Evolutionary conservation across 2,888 invertebrate species (phyloP).

Genomic region (Cephus runcator): DNA sequence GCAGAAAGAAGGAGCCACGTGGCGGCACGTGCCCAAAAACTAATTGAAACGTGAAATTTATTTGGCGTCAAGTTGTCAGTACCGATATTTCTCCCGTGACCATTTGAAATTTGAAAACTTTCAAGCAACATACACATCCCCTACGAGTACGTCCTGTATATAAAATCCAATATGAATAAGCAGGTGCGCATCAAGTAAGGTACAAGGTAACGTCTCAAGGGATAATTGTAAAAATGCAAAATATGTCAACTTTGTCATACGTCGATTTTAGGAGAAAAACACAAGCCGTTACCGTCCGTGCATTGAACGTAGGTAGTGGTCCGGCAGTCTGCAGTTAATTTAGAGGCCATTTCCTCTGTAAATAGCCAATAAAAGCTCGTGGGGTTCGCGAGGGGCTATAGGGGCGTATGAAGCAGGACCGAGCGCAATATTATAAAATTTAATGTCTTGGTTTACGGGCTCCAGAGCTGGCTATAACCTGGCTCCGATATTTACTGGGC

Average conservation of each 20-base stretch:
- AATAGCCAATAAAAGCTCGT: slow-evolving; percentile 65
- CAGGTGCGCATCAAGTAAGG: neutral
- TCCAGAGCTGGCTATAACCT: slow-evolving; percentile 59
- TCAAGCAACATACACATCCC: neutral
- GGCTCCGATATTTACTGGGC: slow-evolving; percentile 60
- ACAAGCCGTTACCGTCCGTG: neutral
- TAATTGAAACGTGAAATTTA: slow-evolving; percentile 65
- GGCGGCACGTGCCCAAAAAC: slow-evolving; percentile 62
- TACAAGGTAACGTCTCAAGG: neutral
- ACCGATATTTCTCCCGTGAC: slow-evolving; percentile 37
- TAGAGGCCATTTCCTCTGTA: slow-evolving; percentile 65
- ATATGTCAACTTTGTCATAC: neutral
- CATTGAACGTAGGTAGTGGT: slow-evolving; percentile 53
- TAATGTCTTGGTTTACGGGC: slow-evolving; percentile 65
- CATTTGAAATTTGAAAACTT: neutral
- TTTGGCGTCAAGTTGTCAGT: slow-evolving; percentile 54
- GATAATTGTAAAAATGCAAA: neutral
- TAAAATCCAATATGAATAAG: neutral
- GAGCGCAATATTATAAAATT: slow-evolving; percentile 65
- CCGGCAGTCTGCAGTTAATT: slow-evolving; percentile 64
- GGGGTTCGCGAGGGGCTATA: slow-evolving; percentile 34
- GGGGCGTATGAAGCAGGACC: slow-evolving; percentile 34
- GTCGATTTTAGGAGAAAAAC: neutral
- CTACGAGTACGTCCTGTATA: neutral
- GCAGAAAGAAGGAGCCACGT: slow-evolving; percentile 48